Conservation (phyloP, 2,888 invertebrate species). For the Tenthredo distinguenda region DNA sequence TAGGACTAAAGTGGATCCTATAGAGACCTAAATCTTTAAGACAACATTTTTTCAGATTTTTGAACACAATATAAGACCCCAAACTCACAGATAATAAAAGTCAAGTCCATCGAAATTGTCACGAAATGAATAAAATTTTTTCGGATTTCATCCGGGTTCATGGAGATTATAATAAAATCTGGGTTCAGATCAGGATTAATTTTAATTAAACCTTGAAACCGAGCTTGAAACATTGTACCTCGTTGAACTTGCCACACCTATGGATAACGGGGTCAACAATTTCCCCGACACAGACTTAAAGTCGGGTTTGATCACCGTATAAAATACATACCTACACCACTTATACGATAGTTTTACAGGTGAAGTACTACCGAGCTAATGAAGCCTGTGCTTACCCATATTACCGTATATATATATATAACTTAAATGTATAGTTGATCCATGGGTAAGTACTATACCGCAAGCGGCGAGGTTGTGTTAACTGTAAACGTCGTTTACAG, state of each 20-base stretch:
- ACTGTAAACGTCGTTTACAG: slow-evolving; percentile 44
- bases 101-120: not conserved
- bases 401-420: not conserved
- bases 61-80: too few relatives aligned
- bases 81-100: not conserved
- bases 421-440: not conserved
- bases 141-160: not conserved
- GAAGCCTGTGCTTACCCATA: not conserved
- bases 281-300: not conserved
- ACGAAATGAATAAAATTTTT: not conserved
- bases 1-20: too few relatives aligned
- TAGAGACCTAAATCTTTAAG: too few relatives aligned
- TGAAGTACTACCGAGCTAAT: not conserved
- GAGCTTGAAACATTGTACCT: slow-evolving; percentile 1
- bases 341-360: not conserved
- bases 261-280: slow-evolving; percentile 35
- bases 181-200: not conserved
- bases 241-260: slow-evolving; percentile 40
- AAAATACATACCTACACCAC: not conserved
- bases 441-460: not conserved
- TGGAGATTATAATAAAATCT: not conserved
- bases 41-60: not conserved
- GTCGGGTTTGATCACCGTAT: too few relatives aligned
- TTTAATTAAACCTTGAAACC: slow-evolving; percentile 31
- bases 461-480: slow-evolving; percentile 20